These are phyloP conservation scores for Poeciliopsis occidentalis DNA, from an alignment of 2,113 vertebrate species.

Conservation along the genomic window DNA sequence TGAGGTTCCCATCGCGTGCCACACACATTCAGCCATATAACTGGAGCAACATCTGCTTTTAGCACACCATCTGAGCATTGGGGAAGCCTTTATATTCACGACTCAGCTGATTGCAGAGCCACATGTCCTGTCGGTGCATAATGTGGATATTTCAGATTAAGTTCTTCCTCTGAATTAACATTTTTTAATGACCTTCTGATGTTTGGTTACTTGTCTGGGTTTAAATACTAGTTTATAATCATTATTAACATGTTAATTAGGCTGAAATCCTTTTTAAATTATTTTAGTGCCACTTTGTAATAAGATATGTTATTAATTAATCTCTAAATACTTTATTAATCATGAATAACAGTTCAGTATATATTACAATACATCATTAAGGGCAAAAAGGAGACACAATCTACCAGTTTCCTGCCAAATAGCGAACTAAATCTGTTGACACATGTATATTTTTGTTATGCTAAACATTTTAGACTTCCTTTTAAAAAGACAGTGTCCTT, in stretches of 20 bases:
- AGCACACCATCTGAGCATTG: conserved; percentile 69
- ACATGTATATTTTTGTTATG: too few relatives aligned
- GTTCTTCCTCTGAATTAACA: too few relatives aligned
- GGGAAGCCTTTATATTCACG: conserved; percentile 35
- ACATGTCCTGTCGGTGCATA: conserved; percentile 33
- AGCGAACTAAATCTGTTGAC: too few relatives aligned
- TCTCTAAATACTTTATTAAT: too few relatives aligned
- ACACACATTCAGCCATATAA: conserved; percentile 46
- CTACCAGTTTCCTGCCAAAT: too few relatives aligned
- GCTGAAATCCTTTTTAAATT: background rate
- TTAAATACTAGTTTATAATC: conserved; percentile 34
- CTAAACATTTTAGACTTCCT: too few relatives aligned
- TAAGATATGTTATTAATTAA: too few relatives aligned
- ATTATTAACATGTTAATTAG: conserved; percentile 45
- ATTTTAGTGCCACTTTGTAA: too few relatives aligned
- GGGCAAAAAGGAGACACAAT: too few relatives aligned
- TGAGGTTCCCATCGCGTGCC: conserved; percentile 37
- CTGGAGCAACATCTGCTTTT: conserved; percentile 71
- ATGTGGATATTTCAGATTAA: conserved; percentile 35
- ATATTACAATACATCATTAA: too few relatives aligned
- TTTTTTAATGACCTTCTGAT: background rate
- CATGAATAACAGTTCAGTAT: too few relatives aligned
- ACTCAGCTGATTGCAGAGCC: conserved; percentile 55
- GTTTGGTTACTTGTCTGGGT: conserved; percentile 20
- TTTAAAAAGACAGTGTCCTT: too few relatives aligned